A percentile compares a stretch with the other conserved stretches of the same genome.
phyloP scores from a whole-genome alignment of 2,113 vertebrate species.

The Trogon surrucura region DNA sequence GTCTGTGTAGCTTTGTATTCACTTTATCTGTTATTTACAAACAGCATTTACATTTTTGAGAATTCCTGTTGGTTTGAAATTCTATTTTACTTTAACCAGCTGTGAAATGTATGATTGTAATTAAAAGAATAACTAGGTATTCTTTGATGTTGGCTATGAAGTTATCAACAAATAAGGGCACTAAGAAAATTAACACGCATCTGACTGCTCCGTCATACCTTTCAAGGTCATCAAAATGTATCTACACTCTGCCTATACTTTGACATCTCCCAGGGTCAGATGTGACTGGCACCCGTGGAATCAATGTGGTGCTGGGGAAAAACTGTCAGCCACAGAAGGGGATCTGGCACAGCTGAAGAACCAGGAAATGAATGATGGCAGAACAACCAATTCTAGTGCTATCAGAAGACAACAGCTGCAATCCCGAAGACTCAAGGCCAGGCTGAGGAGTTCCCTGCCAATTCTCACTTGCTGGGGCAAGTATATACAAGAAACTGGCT shows the following conservation, averaged over 20 bases:
- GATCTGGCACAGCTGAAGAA: neutral
- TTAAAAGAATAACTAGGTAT: neutral
- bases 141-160: neutral
- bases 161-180: neutral
- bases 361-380: neutral
- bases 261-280: neutral
- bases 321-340: neutral
- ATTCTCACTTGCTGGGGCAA: neutral
- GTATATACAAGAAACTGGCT: neutral
- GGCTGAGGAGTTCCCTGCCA: accelerated
- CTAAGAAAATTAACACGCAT: neutral
- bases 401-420: neutral
- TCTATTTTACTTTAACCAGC: neutral
- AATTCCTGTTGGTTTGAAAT: neutral
- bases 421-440: neutral
- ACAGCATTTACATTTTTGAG: neutral
- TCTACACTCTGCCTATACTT: neutral
- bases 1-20: neutral
- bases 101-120: neutral
- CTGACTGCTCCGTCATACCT: neutral
- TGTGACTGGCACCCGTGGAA: neutral
- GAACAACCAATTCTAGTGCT: neutral
- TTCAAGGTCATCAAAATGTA: neutral
- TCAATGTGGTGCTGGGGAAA: neutral
- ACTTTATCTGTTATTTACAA: neutral